These are phyloP conservation scores for Acanthacorydalis orientalis DNA, from an alignment of 2,888 invertebrate genomes.

Conservation along the genomic window DNA sequence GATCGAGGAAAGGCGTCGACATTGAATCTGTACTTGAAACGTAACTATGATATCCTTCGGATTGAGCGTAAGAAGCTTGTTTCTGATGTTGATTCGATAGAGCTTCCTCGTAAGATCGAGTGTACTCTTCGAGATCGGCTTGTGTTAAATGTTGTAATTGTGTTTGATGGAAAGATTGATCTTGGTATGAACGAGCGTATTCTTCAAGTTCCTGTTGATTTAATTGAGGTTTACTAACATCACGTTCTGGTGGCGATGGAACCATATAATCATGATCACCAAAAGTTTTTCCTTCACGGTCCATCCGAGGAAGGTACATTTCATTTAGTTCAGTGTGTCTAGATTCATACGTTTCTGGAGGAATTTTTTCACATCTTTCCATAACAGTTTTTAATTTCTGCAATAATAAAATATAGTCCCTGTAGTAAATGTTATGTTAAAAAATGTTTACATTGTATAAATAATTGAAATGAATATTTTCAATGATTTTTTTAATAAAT, in stretches of 20 bases:
- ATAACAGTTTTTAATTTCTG: constrained; percentile 50
- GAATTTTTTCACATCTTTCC: constrained; percentile 48
- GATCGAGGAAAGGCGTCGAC: constrained; percentile 58
- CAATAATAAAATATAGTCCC: constrained; percentile 12
- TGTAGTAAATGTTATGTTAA: constrained; percentile 8
- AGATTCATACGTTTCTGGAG: constrained; percentile 36
- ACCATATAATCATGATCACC: constrained; percentile 48
- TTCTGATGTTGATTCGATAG: constrained; percentile 41
- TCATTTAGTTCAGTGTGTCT: constrained; percentile 25
- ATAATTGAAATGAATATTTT: no score
- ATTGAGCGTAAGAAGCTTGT: constrained; percentile 60
- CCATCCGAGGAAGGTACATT: constrained; percentile 35
- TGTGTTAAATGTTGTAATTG: constrained; percentile 30
- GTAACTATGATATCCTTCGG: constrained; percentile 66
- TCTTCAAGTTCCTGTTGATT: constrained; percentile 29
- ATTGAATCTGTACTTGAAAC: constrained; percentile 58
- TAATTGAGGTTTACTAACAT: constrained; percentile 31
- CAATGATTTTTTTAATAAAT: no score
- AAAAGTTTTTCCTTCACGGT: constrained; percentile 42
- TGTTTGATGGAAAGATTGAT: constrained; percentile 14
- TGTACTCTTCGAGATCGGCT: constrained; percentile 54
- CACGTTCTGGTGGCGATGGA: constrained; percentile 54
- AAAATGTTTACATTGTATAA: no score
- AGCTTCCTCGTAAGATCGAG: constrained; percentile 39
- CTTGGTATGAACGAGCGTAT: constrained; percentile 27